Base-by-base conservation (phyloP, 1,140 invertebrate species). In the Solenopsis fugax region DNA sequence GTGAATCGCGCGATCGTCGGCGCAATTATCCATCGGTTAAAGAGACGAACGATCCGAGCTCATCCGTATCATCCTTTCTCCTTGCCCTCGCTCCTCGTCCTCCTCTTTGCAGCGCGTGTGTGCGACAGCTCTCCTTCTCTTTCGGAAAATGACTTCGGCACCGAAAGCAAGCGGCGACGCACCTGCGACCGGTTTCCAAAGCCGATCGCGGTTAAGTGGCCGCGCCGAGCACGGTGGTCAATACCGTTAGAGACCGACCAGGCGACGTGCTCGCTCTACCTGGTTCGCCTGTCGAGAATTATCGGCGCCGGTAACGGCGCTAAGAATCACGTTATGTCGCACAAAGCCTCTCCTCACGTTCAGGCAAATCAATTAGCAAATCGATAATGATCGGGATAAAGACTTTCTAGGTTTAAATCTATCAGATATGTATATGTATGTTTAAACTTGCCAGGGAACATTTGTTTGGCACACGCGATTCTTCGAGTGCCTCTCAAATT, bases 161-260 rank as follows among this genome's bases (percentile, higher is more conserved):
- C 50, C 56, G 52, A 50, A 50, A 58, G 16, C 50, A 58, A 48
- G 37, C 76, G 62, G 50, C 41, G 60, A 76, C 89, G 90, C 89
- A 93, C 92, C 87, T 93, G 93, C 90, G 93, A 94, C 94, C 93
- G 93, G 94, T 94, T 84, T 94, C 92, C 91, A 82, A 91, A 86
- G 62, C 41, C 88, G 90, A 93, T 93, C 92, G 90, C 92, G 93
- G 92, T 93, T 93, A 94, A 94, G 91, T 92, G 89, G 90, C 87
- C 86, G 90, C 89, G 71, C 62, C 62, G 18, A 34, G 54, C 54
- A 56, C 88, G 87, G 87, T 81, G 78, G 89, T 78, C 62, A 88
- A 90, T 94, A 94, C 93, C 93, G 93, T 94, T 94, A 94, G 85
- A 88, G 60, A 87, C 82, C 67, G 76, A 82, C 34, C 54, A 60